Evolutionary conservation across 2,113 vertebrate species (phyloP).

Genomic region (Stigmatopora nigra): DNA sequence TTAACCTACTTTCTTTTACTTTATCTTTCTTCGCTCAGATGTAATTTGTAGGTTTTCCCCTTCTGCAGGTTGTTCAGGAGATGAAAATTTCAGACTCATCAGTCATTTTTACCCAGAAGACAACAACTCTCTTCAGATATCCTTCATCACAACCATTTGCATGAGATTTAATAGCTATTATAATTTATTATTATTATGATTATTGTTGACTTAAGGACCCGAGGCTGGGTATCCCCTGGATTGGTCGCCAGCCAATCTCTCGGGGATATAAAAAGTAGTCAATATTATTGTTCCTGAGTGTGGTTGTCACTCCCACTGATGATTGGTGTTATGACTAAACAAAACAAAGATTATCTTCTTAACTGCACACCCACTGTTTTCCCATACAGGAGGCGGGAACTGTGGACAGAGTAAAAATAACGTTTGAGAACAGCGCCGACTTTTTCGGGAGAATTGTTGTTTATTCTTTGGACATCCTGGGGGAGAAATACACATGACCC

Average conservation of each 20-base stretch:
- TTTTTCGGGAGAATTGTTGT: conserved; percentile 91
- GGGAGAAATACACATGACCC: conserved; percentile 64
- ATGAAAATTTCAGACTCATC: conserved; percentile 60
- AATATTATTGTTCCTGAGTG: conserved; percentile 45
- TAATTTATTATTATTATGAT: background rate
- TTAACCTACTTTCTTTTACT: background rate
- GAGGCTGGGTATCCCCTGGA: background rate
- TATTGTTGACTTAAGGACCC: background rate
- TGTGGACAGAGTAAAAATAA: conserved; percentile 81
- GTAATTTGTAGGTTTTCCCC: conserved; percentile 9
- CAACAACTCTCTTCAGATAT: conserved; percentile 86
- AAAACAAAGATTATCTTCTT: conserved; percentile 59
- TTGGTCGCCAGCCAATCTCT: background rate
- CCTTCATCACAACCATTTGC: conserved; percentile 61
- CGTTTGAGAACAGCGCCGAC: conserved; percentile 82
- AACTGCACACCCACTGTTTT: conserved; percentile 77
- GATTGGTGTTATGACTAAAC: conserved; percentile 1
- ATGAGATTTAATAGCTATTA: background rate
- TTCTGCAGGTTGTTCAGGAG: conserved; percentile 70
- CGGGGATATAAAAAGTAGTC: conserved; percentile 25
- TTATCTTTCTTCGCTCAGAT: too few species aligned
- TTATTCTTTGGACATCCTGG: conserved; percentile 84
- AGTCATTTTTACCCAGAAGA: conserved; percentile 83
- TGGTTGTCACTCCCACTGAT: conserved; percentile 16
- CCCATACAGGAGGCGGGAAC: conserved; percentile 68